Evolutionary conservation across 2,113 vertebrate species (phyloP).

Genomic region (Ptilonorhynchus violaceus): DNA sequence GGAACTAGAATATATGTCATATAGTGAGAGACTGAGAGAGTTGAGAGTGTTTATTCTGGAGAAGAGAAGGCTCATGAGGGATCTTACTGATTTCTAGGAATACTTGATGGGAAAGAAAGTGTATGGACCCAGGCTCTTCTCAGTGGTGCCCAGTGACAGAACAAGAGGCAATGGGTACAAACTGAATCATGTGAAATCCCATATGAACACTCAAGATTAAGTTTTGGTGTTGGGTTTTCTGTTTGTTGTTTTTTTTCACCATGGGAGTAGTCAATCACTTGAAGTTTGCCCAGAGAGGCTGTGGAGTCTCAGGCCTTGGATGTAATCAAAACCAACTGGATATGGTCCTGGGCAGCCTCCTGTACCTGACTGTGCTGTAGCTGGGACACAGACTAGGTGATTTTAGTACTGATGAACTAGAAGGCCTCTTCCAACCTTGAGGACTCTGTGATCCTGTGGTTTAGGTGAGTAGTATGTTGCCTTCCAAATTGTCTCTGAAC

Average conservation of each 20-base stretch:
- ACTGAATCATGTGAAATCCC: background rate
- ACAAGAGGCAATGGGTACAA: background rate
- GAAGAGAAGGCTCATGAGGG: background rate
- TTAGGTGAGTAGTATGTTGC: background rate
- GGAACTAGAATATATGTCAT: background rate
- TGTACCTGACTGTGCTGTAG: background rate
- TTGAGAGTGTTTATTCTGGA: background rate
- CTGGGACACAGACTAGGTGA: background rate
- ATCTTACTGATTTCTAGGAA: background rate
- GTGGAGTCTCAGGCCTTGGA: background rate
- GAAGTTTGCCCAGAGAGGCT: background rate
- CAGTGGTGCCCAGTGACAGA: background rate
- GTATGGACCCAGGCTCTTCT: background rate
- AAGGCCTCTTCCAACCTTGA: background rate
- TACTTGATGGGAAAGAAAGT: background rate
- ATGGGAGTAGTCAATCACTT: background rate
- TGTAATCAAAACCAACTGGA: background rate
- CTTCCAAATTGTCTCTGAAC: background rate
- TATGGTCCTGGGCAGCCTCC: background rate
- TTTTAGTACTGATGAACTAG: background rate
- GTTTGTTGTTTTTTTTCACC: fast-evolving
- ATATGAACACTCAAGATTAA: background rate
- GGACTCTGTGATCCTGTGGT: background rate
- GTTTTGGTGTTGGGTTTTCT: background rate
- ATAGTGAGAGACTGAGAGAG: background rate